Evolutionary conservation across 2,888 invertebrate species (phyloP).

Genomic region (Serrognathus titanus): DNA sequence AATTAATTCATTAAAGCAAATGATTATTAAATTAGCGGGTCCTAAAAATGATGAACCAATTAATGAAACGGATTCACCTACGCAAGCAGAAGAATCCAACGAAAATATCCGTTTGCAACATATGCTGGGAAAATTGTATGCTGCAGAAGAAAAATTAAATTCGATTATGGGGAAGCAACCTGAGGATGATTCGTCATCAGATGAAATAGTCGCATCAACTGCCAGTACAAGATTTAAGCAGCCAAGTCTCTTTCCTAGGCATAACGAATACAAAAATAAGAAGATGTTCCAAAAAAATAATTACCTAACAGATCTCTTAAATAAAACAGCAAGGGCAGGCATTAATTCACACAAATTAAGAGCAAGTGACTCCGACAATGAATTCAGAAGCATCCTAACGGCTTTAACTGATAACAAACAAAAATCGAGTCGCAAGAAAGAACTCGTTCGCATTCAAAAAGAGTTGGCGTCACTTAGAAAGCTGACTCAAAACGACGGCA

Average conservation of each 20-base stretch:
- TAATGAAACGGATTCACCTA: not conserved
- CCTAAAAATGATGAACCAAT: not conserved
- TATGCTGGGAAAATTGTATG: not conserved
- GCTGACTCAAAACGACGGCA: constrained; percentile 12
- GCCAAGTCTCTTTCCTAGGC: too few relatives aligned
- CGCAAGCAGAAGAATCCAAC: not conserved
- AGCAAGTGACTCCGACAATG: not conserved
- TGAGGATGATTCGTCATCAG: too few relatives aligned
- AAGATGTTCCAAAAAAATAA: too few relatives aligned
- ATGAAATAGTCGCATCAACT: too few relatives aligned
- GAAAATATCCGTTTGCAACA: constrained; percentile 1
- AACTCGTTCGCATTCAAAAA: constrained; percentile 1
- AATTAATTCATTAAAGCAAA: constrained; percentile 17
- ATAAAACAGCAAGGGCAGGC: too few relatives aligned
- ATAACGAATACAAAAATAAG: too few relatives aligned
- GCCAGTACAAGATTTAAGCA: too few relatives aligned
- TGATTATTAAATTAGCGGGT: constrained; percentile 8
- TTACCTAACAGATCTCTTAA: too few relatives aligned
- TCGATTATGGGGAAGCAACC: too few relatives aligned
- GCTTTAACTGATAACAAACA: not conserved
- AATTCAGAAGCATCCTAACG: not conserved
- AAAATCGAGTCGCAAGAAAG: not conserved
- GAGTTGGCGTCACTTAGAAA: constrained; percentile 12
- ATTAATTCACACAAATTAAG: not conserved
- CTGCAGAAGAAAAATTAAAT: not conserved